Evolutionary conservation across 2,888 invertebrate species (phyloP).

Genomic region (Troides helena): DNA sequence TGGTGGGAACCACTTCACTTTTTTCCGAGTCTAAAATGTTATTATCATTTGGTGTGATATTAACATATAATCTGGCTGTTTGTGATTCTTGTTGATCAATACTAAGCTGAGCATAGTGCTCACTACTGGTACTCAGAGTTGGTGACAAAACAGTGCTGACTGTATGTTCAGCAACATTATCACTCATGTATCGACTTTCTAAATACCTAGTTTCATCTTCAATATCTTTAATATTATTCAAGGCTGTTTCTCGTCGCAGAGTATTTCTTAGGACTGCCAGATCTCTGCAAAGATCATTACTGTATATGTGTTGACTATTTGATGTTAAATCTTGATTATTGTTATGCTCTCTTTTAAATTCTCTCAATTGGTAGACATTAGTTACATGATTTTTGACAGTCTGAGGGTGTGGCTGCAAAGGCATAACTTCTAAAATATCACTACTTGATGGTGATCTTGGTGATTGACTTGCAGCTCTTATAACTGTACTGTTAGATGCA

Average conservation of each 20-base stretch:
- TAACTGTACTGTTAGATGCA: conserved; percentile 41
- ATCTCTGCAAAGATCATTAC: conserved; percentile 71
- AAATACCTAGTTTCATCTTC: conserved; percentile 68
- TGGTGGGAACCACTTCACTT: conserved; percentile 54
- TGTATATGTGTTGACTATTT: conserved; percentile 61
- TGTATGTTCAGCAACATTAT: conserved; percentile 38
- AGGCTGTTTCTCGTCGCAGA: conserved; percentile 57
- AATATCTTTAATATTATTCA: conserved; percentile 64
- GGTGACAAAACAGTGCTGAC: conserved; percentile 58
- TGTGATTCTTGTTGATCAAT: conserved; percentile 58
- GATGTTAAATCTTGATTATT: conserved; percentile 63
- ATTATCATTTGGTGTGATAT: conserved; percentile 59
- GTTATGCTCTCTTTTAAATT: conserved; percentile 78
- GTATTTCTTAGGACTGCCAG: conserved; percentile 65
- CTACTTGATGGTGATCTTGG: conserved; percentile 79
- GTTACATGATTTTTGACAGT: conserved; percentile 64
- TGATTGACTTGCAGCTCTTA: conserved; percentile 51
- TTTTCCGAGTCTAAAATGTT: conserved; percentile 45
- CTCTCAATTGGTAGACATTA: conserved; percentile 79
- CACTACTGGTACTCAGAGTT: conserved; percentile 68
- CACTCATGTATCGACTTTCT: conserved; percentile 60
- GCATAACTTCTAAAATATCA: conserved; percentile 78
- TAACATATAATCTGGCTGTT: conserved; percentile 66
- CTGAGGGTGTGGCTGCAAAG: conserved; percentile 68
- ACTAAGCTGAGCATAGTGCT: conserved; percentile 71